Percentiles rank a stretch among this genome's conserved stretches.
Conservation (phyloP, 1,140 invertebrate species). For the Aphelenchoides besseyi region DNA sequence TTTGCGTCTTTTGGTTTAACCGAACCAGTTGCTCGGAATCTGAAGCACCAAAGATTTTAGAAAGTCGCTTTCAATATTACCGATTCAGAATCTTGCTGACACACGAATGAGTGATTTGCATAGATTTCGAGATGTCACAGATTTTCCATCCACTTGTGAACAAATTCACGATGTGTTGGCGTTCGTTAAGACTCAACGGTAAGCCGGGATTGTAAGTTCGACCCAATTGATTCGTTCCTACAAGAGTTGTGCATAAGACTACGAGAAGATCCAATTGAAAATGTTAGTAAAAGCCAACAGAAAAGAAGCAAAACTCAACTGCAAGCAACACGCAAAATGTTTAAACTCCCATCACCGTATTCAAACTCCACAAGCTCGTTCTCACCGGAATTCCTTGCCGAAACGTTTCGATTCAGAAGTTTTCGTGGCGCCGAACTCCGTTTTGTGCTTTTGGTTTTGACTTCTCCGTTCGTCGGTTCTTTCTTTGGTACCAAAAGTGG, state of each 20-base stretch:
- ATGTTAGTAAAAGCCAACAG: not conserved
- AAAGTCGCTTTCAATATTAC: slow-evolving; percentile 17
- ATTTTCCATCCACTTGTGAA: slow-evolving; percentile 61
- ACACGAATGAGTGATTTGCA: slow-evolving; percentile 61
- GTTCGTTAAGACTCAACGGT: slow-evolving; percentile 55
- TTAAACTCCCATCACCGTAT: no score
- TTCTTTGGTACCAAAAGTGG: not conserved
- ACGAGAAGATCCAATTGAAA: not conserved
- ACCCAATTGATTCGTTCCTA: slow-evolving; percentile 60
- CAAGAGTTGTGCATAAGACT: not conserved
- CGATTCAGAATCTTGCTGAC: slow-evolving; percentile 60
- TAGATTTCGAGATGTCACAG: slow-evolving; percentile 58
- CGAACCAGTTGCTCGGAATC: slow-evolving; percentile 57
- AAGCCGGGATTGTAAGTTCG: slow-evolving; percentile 56
- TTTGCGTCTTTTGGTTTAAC: slow-evolving; percentile 60
- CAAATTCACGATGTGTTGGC: slow-evolving; percentile 55
- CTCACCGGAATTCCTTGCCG: not conserved
- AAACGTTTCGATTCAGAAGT: not conserved
- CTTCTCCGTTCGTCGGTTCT: not conserved
- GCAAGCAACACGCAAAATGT: no score
- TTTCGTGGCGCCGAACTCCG: not conserved
- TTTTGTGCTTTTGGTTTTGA: not conserved
- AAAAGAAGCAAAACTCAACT: not conserved
- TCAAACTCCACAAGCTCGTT: not conserved
- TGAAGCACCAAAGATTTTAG: slow-evolving; percentile 24